phyloP scores from a whole-genome alignment of 35 echinoderm and acorn worm species.

The Heliocidaris erythrogramma region DNA sequence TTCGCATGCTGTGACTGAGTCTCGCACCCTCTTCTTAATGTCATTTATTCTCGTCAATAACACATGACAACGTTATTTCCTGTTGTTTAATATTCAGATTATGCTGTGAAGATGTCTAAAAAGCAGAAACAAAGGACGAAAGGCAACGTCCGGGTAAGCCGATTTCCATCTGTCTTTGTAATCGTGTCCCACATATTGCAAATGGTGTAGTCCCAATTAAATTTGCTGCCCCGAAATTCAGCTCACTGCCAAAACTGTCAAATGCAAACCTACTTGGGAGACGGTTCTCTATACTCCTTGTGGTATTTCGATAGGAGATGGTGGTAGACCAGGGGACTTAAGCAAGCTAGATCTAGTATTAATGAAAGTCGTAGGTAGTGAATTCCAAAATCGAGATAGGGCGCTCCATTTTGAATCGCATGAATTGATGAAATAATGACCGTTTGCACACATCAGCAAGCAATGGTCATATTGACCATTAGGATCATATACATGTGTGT shows the following conservation, averaged over 20 bases:
- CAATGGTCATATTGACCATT: no score
- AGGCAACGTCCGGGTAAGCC: slow-evolving; percentile 46
- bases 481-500: no score
- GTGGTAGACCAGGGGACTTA: no score
- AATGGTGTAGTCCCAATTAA: neutral
- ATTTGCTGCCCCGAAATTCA: no score
- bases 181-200: neutral
- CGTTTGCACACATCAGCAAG: no score
- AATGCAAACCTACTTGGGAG: neutral
- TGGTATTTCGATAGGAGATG: neutral
- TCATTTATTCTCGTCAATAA: no score
- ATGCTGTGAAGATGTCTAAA: slow-evolving; percentile 24
- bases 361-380: no score
- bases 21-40: no score
- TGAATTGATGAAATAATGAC: no score
- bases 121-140: slow-evolving; percentile 61
- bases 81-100: neutral
- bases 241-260: neutral
- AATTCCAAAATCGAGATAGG: no score
- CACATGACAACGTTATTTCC: neutral
- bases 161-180: neutral
- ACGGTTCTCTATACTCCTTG: neutral
- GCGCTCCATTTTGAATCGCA: no score
- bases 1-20: neutral
- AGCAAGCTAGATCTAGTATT: no score